phyloP scores from a whole-genome alignment of 1,140 invertebrate genomes.

The Zelostemma sp. region DNA sequence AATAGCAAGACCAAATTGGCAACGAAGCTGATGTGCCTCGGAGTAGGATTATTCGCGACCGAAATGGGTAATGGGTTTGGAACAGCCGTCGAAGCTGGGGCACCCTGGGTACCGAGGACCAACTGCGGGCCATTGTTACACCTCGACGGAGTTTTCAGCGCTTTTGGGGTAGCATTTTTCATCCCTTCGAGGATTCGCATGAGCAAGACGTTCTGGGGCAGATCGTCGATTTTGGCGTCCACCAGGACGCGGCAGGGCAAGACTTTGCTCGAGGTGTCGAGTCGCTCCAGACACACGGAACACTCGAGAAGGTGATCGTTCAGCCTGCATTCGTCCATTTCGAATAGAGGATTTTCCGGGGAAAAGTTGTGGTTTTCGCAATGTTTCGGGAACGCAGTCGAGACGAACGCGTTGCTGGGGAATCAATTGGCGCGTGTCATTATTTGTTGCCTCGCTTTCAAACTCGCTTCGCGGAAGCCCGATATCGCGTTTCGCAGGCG shows the following conservation, averaged over 20 bases:
- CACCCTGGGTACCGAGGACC: constrained; percentile 52
- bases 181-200: constrained; percentile 94
- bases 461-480: too few relatives aligned
- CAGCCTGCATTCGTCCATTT: constrained; percentile 92
- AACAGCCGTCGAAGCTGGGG: constrained; percentile 48
- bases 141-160: constrained; percentile 57
- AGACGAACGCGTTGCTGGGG: too few relatives aligned
- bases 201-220: constrained; percentile 93
- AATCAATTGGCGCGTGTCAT: too few relatives aligned
- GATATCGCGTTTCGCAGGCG: too few relatives aligned
- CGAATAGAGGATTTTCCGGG: too few relatives aligned
- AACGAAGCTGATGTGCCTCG: constrained; percentile 57
- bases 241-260: constrained; percentile 93
- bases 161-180: constrained; percentile 76
- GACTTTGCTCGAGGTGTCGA: constrained; percentile 92
- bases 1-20: constrained; percentile 83
- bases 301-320: constrained; percentile 95
- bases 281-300: constrained; percentile 91
- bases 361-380: too few relatives aligned
- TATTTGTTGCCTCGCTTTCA: too few relatives aligned
- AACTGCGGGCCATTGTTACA: constrained; percentile 56
- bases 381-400: too few relatives aligned
- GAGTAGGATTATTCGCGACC: constrained; percentile 51
- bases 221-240: constrained; percentile 84
- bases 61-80: constrained; percentile 43